Base-by-base conservation (phyloP, 2,797 vertebrate species). In the Chromis chromis region DNA sequence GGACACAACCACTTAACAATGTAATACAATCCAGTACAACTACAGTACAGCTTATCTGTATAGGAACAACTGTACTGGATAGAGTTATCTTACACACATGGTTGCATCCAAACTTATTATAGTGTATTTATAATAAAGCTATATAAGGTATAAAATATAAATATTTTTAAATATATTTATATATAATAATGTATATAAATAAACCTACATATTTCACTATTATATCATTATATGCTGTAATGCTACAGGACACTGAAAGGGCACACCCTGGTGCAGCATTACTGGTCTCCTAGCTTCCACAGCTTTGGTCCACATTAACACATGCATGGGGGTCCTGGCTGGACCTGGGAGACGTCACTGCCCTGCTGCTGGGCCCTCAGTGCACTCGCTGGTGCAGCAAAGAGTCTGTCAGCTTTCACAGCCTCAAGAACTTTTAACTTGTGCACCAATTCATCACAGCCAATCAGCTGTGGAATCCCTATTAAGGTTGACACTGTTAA, bases 361-460 rank as follows among this genome's bases (percentile, higher is more conserved):
- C 42, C 2, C 17, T 19, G 42, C 42, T 19, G n/a, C 21, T 40
- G 19, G 66, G 40, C 65, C 48, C 55, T 79, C 70, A 72, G 68
- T 73, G 57, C 65, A 78, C 59, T 22, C 70, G 0, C 63, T 80
- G 72, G 76, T 56, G 27, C 72, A 82, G 72, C 79, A 79, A 67
- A 57, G 72, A 58, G 54, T 71, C 50, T 50, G 53, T 31, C 12
- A 11, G 73, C 79, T 72, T 84, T 59, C 84, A 79, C 70, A 77
- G 73, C 52, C 19, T 58, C 42, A 16, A 73, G 9, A 67, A 57
- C 46, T 50, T 44, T 56, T 66, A 12, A 63, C 12, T 17, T 64
- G 21, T 49, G 24, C 60, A 70, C 28, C 61, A 64, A 50, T 22
- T 4, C 17, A 11, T 58, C 16, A 17, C 14, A 40, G 22, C 4